Percentiles rank a stretch among this genome's conserved stretches.
These are phyloP conservation scores for Lytechinus pictus DNA, from an alignment of 35 echinoderm and acorn worm species.

Conservation along the genomic window DNA sequence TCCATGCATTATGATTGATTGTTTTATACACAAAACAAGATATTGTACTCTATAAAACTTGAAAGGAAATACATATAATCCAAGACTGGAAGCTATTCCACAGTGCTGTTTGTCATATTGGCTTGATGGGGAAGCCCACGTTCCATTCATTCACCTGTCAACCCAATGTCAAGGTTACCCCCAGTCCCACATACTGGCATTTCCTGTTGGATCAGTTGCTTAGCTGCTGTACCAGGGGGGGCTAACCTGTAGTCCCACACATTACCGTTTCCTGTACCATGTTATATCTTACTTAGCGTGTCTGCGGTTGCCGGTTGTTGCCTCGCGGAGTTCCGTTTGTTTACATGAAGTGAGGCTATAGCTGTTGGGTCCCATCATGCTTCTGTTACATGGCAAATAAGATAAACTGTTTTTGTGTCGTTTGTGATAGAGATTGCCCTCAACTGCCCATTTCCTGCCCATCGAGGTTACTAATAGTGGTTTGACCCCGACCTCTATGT, in stretches of 20 bases:
- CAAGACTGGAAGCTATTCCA: not conserved
- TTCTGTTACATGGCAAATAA: not conserved
- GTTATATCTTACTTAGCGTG: not conserved
- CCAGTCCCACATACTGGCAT: slow-evolving; percentile 34
- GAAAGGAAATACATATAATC: not conserved
- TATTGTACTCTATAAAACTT: not conserved
- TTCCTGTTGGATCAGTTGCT: not conserved
- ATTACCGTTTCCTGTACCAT: slow-evolving; percentile 28
- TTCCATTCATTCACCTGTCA: slow-evolving; percentile 30
- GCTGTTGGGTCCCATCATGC: not conserved
- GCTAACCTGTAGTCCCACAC: slow-evolving; percentile 18
- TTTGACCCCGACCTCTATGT: slow-evolving; percentile 2
- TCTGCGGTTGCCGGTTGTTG: not conserved
- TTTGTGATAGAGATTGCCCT: not conserved
- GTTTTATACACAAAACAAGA: not conserved
- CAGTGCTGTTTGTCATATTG: not conserved
- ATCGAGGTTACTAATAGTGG: not conserved
- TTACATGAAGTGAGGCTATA: not conserved
- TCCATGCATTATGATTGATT: too few relatives aligned
- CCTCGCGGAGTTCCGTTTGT: not conserved
- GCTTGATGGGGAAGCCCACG: not conserved
- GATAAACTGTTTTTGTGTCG: not conserved
- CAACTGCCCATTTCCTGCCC: not conserved
- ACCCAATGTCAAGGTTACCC: slow-evolving; percentile 44
- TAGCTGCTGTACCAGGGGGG: not conserved